Base-by-base conservation (phyloP, 2,888 invertebrate species). In the Cephonodes hylas region DNA sequence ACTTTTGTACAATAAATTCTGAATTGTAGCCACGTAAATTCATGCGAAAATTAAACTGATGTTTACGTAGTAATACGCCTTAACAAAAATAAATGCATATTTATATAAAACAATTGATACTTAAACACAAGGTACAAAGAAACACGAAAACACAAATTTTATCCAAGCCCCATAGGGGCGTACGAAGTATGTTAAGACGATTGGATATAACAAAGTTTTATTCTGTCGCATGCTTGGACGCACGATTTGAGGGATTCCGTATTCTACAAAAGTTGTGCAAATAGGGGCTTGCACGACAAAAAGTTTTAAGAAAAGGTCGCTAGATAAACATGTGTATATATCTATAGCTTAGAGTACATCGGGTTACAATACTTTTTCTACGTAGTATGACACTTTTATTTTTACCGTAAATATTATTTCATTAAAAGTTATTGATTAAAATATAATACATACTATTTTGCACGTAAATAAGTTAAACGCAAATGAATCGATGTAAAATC, bases 351-450 rank as follows among this genome's bases (percentile, higher is more conserved):
- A 13, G 3, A 38, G 13, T 38, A 38, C n/a, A 38, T 38, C n/a
- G 2, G 10, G n/a, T 3, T n/a, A 1, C 38, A 13, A 38, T 38
- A 38, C n/a, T n/a, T 13, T n/a, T 38, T n/a, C 38, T n/a, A n/a
- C 13, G n/a, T n/a, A 34, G 34, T n/a, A 10, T n/a, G n/a, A 38
- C n/a, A 13, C n/a, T 3, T n/a, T n/a, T n/a, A 72, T 66, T 34
- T 44, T 18, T 20, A 44, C 3, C 3, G 1, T 20, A 22, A 23
- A 27, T 48, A 15, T 48, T 1, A 48, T 27, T 25, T 3, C 25
- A 3, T 18, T 15, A 6, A 13, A 23, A 5, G 23, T n/a, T 31
- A 31, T 65, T 70, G 73, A 74, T 72, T 66, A 71, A 66, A 79
- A 73, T 72, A 72, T 72, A 67, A 66, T 68, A 10, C 10, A 46